phyloP scores from a whole-genome alignment of 2,113 vertebrate genomes.

The Terrapene triunguis region DNA sequence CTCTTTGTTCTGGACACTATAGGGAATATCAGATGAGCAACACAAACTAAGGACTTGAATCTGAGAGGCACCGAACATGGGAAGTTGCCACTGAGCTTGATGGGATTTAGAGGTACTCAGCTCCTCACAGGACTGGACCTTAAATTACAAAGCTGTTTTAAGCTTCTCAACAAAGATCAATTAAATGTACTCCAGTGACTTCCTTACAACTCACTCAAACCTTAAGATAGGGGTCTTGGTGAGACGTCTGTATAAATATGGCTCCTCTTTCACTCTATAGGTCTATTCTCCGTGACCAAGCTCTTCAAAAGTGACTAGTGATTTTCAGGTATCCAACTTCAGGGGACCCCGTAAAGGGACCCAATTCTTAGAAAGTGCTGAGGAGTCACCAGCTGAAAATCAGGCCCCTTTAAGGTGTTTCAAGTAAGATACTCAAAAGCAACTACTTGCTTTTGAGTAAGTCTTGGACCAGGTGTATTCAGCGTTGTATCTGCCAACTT shows the following conservation, averaged over 20 bases:
- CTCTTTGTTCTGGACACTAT: background rate
- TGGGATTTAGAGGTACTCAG: rapidly evolving
- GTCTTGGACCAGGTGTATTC: background rate
- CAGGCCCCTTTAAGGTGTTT: background rate
- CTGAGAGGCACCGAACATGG: background rate
- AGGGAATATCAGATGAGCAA: background rate
- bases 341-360: background rate
- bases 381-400: background rate
- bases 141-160: background rate
- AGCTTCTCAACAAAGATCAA: background rate
- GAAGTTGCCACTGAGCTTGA: background rate
- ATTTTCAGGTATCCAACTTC: background rate
- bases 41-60: background rate
- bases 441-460: background rate
- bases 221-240: background rate
- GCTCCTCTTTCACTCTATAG: background rate
- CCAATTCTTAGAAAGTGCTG: background rate
- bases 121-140: background rate
- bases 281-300: background rate
- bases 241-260: constrained; percentile 1
- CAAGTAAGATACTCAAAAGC: background rate
- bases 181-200: background rate
- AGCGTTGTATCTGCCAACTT: background rate
- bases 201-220: background rate
- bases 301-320: background rate